A percentile compares a stretch with the other conserved stretches of the same genome.
Conservation (phyloP, 2,797 vertebrate species). For the Corythornis leucogaster region DNA sequence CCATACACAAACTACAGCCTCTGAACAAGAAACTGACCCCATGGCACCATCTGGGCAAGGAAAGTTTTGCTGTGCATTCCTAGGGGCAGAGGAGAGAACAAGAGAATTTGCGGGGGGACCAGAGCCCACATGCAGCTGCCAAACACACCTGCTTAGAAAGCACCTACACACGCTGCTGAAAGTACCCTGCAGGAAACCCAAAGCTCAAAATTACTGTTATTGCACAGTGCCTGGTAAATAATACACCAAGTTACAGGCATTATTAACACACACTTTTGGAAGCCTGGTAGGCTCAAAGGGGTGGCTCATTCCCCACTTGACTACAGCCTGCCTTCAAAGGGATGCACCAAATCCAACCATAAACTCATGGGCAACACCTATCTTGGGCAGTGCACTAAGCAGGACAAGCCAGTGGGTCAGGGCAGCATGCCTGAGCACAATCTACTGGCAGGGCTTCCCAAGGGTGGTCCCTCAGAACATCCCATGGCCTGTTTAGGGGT, state of each 20-base stretch:
- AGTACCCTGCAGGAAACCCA: background rate
- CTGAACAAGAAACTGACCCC: background rate
- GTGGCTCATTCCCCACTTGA: background rate
- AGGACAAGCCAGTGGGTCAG: background rate
- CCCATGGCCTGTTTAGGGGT: background rate
- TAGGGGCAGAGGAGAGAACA: background rate
- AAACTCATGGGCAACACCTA: background rate
- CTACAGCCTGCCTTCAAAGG: background rate
- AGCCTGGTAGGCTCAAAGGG: background rate
- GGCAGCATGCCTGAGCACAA: background rate
- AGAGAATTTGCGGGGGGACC: background rate
- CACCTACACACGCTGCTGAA: background rate
- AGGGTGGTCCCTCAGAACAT: background rate
- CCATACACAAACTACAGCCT: background rate
- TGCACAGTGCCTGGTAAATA: background rate
- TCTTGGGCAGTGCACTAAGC: background rate
- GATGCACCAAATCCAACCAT: background rate
- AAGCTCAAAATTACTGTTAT: background rate
- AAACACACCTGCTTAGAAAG: background rate
- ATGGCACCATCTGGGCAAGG: rapidly evolving
- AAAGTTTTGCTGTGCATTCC: too few species aligned
- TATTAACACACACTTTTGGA: background rate
- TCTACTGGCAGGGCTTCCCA: background rate
- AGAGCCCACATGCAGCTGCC: background rate
- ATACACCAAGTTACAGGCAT: background rate